phyloP scores from a whole-genome alignment of 2,113 vertebrate genomes.

The Bubo blakistoni region DNA sequence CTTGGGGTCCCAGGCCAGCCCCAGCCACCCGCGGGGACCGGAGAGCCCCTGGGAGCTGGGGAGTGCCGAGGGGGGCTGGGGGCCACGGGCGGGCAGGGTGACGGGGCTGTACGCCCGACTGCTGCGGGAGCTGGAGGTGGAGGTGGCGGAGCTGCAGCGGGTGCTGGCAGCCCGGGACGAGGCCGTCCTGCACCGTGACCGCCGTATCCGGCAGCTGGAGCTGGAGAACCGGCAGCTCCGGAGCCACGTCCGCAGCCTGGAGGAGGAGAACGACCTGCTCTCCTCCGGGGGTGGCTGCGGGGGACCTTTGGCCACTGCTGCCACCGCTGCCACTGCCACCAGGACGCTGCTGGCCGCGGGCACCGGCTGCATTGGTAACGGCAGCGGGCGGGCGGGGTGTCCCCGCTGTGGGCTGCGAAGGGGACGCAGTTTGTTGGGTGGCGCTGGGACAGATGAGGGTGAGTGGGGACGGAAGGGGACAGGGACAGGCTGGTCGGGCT shows the following conservation, averaged over 20 bases:
- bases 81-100: not conserved
- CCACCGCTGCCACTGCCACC: not conserved
- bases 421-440: not conserved
- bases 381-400: not conserved
- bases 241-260: not conserved
- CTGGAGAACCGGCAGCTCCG: conserved; percentile 14
- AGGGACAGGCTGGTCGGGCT: not conserved
- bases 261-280: conserved; percentile 46
- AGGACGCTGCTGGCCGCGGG: not conserved
- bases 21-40: not conserved
- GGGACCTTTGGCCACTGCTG: not conserved
- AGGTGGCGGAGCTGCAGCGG: conserved; percentile 9
- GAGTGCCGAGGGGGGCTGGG: not conserved
- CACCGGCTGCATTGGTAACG: not conserved
- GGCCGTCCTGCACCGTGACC: not conserved
- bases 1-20: not conserved
- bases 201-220: conserved; percentile 10
- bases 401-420: not conserved
- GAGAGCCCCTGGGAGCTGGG: not conserved
- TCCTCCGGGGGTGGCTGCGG: not conserved
- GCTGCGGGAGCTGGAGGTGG: conserved; percentile 28
- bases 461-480: not conserved
- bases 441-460: not conserved
- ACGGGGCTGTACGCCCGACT: conserved; percentile 1
- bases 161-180: not conserved